These are phyloP conservation scores for Scartelaos histophorus DNA, from an alignment of 2,113 vertebrate species.

Conservation along the genomic window DNA sequence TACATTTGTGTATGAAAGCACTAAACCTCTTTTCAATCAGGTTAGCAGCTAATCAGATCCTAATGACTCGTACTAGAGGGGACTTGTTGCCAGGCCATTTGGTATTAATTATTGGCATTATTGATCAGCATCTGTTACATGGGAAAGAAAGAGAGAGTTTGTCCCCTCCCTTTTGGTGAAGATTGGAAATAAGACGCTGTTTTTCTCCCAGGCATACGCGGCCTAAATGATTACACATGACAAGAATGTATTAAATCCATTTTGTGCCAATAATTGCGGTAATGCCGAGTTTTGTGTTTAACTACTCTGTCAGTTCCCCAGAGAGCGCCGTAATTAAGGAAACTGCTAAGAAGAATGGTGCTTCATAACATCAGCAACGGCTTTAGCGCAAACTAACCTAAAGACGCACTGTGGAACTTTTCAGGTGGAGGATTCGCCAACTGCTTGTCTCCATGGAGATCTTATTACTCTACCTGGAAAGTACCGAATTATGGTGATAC, in stretches of 20 bases:
- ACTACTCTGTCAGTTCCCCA: constrained; percentile 76
- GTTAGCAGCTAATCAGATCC: not conserved
- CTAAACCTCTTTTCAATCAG: not conserved
- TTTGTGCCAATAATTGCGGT: constrained; percentile 82
- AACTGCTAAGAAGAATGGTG: constrained; percentile 74
- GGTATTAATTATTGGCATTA: not conserved
- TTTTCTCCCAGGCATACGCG: constrained; percentile 76
- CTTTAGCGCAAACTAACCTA: too few relatives aligned
- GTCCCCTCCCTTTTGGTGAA: constrained; percentile 5
- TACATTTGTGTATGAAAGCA: not conserved
- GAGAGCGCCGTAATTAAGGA: constrained; percentile 81
- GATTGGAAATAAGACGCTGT: constrained; percentile 58
- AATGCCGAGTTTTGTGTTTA: constrained; percentile 83
- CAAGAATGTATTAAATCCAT: constrained; percentile 83
- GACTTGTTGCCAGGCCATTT: not conserved
- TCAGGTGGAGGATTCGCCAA: too few relatives aligned
- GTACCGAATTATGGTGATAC: too few relatives aligned
- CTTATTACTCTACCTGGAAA: too few relatives aligned
- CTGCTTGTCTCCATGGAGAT: too few relatives aligned
- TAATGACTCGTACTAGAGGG: not conserved
- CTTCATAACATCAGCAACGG: not conserved
- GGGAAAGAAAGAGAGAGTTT: not conserved
- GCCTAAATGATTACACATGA: constrained; percentile 83
- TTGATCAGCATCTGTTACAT: not conserved
- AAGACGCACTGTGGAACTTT: too few relatives aligned